A percentile compares a stretch with the other conserved stretches of the same genome.
Conservation (phyloP, 2,113 vertebrate genomes). For the Rhinichthys klamathensis region DNA sequence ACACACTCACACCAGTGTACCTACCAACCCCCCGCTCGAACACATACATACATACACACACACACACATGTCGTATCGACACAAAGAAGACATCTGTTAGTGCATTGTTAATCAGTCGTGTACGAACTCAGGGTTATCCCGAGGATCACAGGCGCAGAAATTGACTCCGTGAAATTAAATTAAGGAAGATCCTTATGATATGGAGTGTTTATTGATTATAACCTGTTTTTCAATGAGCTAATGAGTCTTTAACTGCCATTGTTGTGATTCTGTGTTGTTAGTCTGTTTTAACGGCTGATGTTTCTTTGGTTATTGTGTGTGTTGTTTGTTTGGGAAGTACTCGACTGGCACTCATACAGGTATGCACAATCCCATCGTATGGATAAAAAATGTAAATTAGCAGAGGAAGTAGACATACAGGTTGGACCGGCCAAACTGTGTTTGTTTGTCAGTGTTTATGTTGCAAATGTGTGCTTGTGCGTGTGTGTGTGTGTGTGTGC, state of each 20-base stretch:
- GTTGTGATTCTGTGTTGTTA: neutral
- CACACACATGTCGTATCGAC: conserved; percentile 37
- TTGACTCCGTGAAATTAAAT: conserved; percentile 51
- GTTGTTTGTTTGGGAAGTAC: neutral
- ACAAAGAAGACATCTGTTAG: conserved; percentile 54
- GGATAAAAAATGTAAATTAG: conserved; percentile 38
- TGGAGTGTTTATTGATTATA: neutral
- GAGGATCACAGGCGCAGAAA: conserved; percentile 39
- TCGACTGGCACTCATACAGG: conserved; percentile 4
- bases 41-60: neutral
- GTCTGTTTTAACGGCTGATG: neutral
- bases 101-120: conserved; percentile 51
- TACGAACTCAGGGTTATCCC: conserved; percentile 43
- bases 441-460: conserved; percentile 28
- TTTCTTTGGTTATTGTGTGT: neutral
- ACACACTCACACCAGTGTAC: conserved; percentile 10
- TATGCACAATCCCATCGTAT: conserved; percentile 48
- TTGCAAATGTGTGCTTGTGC: neutral
- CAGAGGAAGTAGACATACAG: conserved; percentile 28
- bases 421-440: conserved; percentile 41
- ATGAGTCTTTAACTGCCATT: conserved; percentile 2
- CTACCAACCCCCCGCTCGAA: conserved; percentile 50
- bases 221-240: conserved; percentile 16
- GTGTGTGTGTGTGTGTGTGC: neutral
- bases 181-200: conserved; percentile 30